Percentiles rank a stretch among this genome's conserved stretches.
Conservation (phyloP, 2,888 invertebrate genomes). For the Drymonia ruficornis region DNA sequence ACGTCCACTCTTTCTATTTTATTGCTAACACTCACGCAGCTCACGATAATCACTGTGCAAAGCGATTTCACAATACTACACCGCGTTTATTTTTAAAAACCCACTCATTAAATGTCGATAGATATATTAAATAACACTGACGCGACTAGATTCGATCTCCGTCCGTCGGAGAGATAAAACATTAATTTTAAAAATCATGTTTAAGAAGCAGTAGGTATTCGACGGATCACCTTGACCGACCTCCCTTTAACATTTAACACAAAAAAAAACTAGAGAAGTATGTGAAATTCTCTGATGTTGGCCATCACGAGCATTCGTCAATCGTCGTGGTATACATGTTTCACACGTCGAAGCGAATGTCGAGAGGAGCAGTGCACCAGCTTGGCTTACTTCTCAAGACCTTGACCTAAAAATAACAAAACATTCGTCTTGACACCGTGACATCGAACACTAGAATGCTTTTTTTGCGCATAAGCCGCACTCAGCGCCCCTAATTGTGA, state of each 20-base stretch:
- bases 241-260: constrained; percentile 8
- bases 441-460: constrained; percentile 46
- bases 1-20: constrained; percentile 15
- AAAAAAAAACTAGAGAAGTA: not conserved
- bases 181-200: not conserved
- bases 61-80: constrained; percentile 13
- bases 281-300: not conserved
- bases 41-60: constrained; percentile 7
- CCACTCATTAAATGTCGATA: constrained; percentile 4
- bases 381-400: constrained; percentile 52
- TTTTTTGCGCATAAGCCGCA: constrained; percentile 33
- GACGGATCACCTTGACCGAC: constrained; percentile 31
- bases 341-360: constrained; percentile 31
- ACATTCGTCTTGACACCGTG: constrained; percentile 69
- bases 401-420: constrained; percentile 78
- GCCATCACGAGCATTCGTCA: constrained; percentile 12
- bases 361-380: constrained; percentile 24
- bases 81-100: not conserved
- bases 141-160: constrained; percentile 3
- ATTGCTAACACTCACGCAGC: constrained; percentile 12
- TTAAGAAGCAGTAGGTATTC: not conserved
- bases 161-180: not conserved
- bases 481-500: constrained; percentile 14
- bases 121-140: not conserved
- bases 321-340: constrained; percentile 25